These are phyloP conservation scores for Falco novaeseelandiae DNA, from an alignment of 2,797 vertebrate species.

Conservation along the genomic window DNA sequence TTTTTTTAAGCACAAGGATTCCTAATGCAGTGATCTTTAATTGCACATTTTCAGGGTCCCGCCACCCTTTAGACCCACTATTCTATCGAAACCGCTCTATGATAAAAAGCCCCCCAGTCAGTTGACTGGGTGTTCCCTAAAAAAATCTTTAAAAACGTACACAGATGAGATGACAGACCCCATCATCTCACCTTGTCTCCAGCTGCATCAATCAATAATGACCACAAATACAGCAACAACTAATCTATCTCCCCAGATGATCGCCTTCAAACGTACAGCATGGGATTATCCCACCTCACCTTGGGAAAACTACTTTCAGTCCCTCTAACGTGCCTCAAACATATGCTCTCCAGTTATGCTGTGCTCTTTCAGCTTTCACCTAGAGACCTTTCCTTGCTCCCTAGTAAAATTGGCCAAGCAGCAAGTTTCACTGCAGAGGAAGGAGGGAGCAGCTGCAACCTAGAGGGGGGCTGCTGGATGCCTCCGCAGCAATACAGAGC, in stretches of 20 bases:
- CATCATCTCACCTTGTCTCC: not conserved
- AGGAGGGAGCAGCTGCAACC: not conserved
- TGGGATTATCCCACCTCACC: not conserved
- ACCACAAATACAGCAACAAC: not conserved
- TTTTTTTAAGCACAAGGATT: not conserved
- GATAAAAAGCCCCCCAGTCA: not conserved
- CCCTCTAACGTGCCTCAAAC: not conserved
- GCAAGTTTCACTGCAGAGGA: not conserved
- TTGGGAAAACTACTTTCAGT: not conserved
- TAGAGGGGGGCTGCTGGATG: not conserved
- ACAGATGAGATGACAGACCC: not conserved
- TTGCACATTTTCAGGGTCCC: not conserved
- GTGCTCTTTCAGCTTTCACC: not conserved
- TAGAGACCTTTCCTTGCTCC: not conserved
- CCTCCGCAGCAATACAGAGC: not conserved
- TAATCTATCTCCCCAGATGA: not conserved
- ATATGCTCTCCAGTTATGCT: not conserved
- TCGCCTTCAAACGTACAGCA: not conserved
- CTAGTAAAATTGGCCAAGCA: not conserved
- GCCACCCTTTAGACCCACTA: not conserved
- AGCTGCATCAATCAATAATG: not conserved
- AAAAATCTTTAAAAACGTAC: not conserved
- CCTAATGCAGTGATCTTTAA: not conserved
- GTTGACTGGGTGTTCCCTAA: not conserved
- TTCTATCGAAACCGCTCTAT: not conserved